These are phyloP conservation scores for Cyanistes caeruleus DNA, from an alignment of 2,113 vertebrate species.

Conservation along the genomic window DNA sequence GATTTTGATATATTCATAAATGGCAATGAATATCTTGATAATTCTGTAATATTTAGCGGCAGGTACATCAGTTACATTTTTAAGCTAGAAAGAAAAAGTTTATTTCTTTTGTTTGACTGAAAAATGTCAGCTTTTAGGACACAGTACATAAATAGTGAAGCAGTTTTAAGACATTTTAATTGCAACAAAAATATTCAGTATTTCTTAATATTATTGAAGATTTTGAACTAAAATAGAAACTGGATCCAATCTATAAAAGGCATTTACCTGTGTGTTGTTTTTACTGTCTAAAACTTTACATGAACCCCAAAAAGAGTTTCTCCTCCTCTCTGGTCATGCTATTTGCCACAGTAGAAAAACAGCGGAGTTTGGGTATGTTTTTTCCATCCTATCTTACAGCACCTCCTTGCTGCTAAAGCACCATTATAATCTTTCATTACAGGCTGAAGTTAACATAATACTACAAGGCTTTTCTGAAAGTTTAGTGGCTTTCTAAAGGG, in stretches of 20 bases:
- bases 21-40: neutral
- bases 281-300: neutral
- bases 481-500: slow-evolving; percentile 17
- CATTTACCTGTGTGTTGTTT: neutral
- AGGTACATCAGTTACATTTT: neutral
- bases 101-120: neutral
- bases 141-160: neutral
- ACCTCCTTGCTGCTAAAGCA: neutral
- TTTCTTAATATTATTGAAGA: neutral
- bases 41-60: neutral
- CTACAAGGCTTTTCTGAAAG: neutral
- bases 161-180: neutral
- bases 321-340: neutral
- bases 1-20: neutral
- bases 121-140: neutral
- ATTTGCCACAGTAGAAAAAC: neutral
- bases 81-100: neutral
- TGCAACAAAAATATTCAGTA: neutral
- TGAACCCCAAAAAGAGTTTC: neutral
- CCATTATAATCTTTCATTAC: neutral
- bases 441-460: neutral
- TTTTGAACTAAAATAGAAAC: neutral
- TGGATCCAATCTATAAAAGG: neutral
- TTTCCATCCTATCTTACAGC: neutral
- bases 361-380: neutral